Conservation (phyloP, 2,888 invertebrate species). For the Deroplatys truncata region DNA sequence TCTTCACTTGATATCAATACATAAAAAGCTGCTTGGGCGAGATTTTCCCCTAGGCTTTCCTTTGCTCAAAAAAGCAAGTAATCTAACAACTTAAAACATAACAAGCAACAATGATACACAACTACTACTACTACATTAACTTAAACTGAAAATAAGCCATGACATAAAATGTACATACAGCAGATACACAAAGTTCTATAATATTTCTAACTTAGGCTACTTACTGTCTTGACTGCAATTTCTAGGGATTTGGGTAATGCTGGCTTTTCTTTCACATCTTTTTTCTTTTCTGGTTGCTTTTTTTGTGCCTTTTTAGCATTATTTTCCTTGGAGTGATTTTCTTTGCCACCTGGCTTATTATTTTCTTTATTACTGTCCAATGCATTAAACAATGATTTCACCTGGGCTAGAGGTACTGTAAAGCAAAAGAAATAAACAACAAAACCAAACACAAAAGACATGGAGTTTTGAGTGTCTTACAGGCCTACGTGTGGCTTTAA, state of each 20-base stretch:
- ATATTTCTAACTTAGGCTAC: background rate
- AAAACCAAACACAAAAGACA: background rate
- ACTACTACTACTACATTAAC: background rate
- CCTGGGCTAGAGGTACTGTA: slow-evolving; percentile 65
- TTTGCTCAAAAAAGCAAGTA: background rate
- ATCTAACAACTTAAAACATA: background rate
- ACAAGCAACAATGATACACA: background rate
- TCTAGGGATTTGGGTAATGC: slow-evolving; percentile 62
- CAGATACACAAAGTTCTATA: background rate
- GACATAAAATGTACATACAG: background rate
- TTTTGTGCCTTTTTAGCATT: slow-evolving; percentile 43
- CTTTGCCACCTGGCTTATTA: slow-evolving; percentile 46
- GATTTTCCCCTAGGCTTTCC: background rate
- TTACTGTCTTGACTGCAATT: slow-evolving; percentile 50
- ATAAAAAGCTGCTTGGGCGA: too few relatives aligned
- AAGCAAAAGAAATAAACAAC: slow-evolving; percentile 24
- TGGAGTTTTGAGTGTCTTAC: background rate
- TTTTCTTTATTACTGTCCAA: slow-evolving; percentile 60
- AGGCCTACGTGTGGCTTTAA: background rate
- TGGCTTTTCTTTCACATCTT: slow-evolving; percentile 56
- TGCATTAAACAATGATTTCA: slow-evolving; percentile 61
- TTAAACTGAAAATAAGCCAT: background rate
- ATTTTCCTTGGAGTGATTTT: slow-evolving; percentile 43
- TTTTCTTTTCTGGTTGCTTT: slow-evolving; percentile 45
- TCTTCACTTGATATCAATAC: too few relatives aligned